Evolutionary conservation across 1,140 invertebrate genomes (phyloP).

Genomic region (Melipona quadrifasciata): DNA sequence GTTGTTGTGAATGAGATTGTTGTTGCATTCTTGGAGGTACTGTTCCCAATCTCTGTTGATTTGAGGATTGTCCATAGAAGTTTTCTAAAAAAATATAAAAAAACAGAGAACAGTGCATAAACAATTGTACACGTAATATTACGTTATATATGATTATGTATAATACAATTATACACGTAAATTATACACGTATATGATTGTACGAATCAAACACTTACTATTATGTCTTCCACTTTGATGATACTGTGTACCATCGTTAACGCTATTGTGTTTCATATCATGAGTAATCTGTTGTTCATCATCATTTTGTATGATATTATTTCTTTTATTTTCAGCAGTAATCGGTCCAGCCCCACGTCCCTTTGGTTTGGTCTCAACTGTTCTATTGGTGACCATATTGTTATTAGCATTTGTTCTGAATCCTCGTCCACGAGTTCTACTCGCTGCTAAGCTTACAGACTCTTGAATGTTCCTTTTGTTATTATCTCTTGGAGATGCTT

Average conservation of each 20-base stretch:
- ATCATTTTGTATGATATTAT: slow-evolving; percentile 68
- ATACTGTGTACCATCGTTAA: slow-evolving; percentile 78
- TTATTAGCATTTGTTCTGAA: slow-evolving; percentile 77
- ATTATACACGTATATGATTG: too few relatives aligned
- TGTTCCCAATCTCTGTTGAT: slow-evolving; percentile 78
- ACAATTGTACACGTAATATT: slow-evolving; percentile 15
- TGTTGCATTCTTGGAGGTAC: slow-evolving; percentile 82
- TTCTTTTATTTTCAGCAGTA: slow-evolving; percentile 72
- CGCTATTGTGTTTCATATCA: slow-evolving; percentile 80
- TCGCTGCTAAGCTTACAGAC: slow-evolving; percentile 70
- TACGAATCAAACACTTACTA: slow-evolving; percentile 65
- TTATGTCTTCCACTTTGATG: slow-evolving; percentile 74
- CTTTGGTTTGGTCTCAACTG: slow-evolving; percentile 78
- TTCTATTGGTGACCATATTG: slow-evolving; percentile 75
- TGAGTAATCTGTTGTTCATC: slow-evolving; percentile 79
- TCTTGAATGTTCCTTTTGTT: slow-evolving; percentile 75
- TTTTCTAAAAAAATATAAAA: slow-evolving; percentile 68
- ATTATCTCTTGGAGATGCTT: slow-evolving; percentile 69
- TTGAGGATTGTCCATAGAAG: slow-evolving; percentile 76
- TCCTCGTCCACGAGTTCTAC: slow-evolving; percentile 77
- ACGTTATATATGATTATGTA: neutral
- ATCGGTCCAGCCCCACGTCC: slow-evolving; percentile 73
- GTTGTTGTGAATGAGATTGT: slow-evolving; percentile 70
- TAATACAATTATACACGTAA: too few relatives aligned
- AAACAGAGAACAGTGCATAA: neutral